A percentile compares a stretch with the other conserved stretches of the same genome.
phyloP scores from a whole-genome alignment of 2,888 invertebrate species.

The Lathronympha strigana region DNA sequence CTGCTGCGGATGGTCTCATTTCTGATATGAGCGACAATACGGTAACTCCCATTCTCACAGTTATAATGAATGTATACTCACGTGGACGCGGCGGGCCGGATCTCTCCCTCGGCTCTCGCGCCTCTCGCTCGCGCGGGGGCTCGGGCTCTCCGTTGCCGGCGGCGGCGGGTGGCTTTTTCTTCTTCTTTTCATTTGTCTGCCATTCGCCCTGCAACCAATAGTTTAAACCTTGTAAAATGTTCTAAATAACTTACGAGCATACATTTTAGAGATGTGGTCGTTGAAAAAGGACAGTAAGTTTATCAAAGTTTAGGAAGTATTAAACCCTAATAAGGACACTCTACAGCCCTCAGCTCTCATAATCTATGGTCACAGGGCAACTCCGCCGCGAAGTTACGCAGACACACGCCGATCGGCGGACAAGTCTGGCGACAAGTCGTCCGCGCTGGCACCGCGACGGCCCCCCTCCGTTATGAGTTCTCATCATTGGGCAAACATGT shows the following conservation, averaged over 20 bases:
- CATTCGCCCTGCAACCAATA: constrained; percentile 88
- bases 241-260: no score
- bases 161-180: constrained; percentile 89
- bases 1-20: no score
- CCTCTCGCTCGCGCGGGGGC: constrained; percentile 57
- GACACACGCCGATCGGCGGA: constrained; percentile 23
- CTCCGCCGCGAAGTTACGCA: constrained; percentile 8
- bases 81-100: constrained; percentile 64
- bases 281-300: no score
- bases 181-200: constrained; percentile 94
- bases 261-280: no score
- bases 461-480: constrained; percentile 20
- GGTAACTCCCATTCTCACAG: background rate
- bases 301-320: no score
- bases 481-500: constrained; percentile 1
- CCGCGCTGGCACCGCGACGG: background rate
- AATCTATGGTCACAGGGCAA: constrained; percentile 28
- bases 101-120: constrained; percentile 57
- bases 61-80: constrained; percentile 47
- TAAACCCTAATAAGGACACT: no score
- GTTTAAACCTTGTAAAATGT: background rate
- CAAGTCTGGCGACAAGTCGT: background rate
- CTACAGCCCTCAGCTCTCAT: constrained; percentile 27
- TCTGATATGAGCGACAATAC: no score
- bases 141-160: constrained; percentile 75